phyloP scores from a whole-genome alignment of 2,797 vertebrate genomes.

The Pangasius djambal region DNA sequence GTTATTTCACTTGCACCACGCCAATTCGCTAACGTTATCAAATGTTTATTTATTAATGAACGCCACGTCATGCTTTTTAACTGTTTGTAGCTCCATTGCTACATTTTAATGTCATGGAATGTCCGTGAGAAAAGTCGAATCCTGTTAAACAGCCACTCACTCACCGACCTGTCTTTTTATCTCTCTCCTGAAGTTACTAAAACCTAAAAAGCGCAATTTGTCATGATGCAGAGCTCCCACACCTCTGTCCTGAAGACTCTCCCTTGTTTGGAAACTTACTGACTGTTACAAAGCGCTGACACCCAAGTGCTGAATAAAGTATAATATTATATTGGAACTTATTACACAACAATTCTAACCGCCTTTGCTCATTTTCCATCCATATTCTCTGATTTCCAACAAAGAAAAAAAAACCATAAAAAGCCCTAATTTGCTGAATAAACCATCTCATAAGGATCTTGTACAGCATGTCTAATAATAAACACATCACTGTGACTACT shows the following conservation, averaged over 20 bases:
- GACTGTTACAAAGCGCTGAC: neutral
- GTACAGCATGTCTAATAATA: neutral
- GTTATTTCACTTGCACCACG: too few species aligned
- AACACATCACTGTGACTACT: neutral
- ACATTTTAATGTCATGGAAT: neutral
- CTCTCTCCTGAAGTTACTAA: neutral
- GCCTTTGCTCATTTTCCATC: neutral
- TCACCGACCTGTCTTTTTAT: neutral
- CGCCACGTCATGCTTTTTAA: neutral
- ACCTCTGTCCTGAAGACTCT: neutral
- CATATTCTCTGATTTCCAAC: neutral
- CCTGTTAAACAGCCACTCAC: neutral
- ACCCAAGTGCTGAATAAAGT: neutral
- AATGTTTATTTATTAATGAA: neutral
- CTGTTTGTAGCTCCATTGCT: neutral
- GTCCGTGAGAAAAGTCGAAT: neutral
- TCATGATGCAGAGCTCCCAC: neutral
- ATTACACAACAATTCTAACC: neutral
- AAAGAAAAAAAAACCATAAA: neutral
- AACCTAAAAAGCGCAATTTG: neutral
- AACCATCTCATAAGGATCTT: neutral
- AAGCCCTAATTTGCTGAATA: neutral
- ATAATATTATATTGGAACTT: neutral
- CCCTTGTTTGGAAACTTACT: neutral
- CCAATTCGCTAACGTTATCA: neutral